Evolutionary conservation across 2,113 vertebrate species (phyloP).

Genomic region (Notothenia rossii): DNA sequence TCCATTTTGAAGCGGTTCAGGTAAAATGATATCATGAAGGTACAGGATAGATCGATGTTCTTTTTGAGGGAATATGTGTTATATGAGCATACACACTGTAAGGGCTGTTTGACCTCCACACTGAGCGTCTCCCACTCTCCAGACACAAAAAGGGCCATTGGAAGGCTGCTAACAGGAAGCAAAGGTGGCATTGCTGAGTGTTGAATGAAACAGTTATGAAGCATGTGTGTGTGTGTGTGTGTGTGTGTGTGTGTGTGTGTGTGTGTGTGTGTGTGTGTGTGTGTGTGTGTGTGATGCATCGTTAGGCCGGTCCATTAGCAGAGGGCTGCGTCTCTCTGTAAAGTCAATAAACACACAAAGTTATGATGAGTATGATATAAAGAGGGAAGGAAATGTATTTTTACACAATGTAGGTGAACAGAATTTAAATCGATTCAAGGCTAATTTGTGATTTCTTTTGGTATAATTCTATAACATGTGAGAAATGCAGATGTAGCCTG

Average conservation of each 20-base stretch:
- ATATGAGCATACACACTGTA: constrained; percentile 44
- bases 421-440: too few species aligned
- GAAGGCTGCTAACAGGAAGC: constrained; percentile 55
- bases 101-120: constrained; percentile 35
- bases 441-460: too few species aligned
- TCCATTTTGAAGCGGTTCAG: constrained; percentile 36
- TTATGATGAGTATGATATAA: not conserved
- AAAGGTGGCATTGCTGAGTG: constrained; percentile 50
- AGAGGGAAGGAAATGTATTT: not conserved
- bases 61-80: constrained; percentile 26
- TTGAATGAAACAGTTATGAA: constrained; percentile 54
- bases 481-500: too few species aligned
- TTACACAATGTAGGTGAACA: not conserved
- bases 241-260: not conserved
- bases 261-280: not conserved
- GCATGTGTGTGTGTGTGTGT: not conserved
- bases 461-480: too few species aligned
- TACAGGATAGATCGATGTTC: constrained; percentile 28
- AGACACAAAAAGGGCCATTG: constrained; percentile 43
- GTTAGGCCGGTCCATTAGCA: constrained; percentile 73
- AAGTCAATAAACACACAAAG: not conserved
- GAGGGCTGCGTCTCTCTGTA: constrained; percentile 71
- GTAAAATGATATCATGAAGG: constrained; percentile 32
- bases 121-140: constrained; percentile 36
- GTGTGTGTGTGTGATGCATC: constrained; percentile 20